A percentile compares a stretch with the other conserved stretches of the same genome.
These are phyloP conservation scores for Mus minutoides DNA, from an alignment of 2,797 vertebrate genomes.

Conservation along the genomic window DNA sequence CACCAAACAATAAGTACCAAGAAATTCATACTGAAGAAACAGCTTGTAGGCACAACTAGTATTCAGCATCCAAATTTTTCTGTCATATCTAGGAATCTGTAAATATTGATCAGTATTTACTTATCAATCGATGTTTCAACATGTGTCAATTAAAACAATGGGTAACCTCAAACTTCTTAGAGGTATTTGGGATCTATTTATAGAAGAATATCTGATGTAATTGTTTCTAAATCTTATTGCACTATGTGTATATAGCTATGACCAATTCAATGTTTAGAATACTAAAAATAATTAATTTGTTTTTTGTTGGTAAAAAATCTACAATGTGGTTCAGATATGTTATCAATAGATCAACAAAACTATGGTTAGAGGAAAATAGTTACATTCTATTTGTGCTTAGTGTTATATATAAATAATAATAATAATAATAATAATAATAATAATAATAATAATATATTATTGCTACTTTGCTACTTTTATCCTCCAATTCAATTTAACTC, in stretches of 20 bases:
- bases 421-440: no score
- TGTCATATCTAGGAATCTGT: constrained; percentile 67
- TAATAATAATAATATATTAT: no score
- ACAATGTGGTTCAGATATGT: not conserved
- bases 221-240: constrained; percentile 23
- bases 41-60: constrained; percentile 60
- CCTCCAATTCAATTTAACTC: not conserved
- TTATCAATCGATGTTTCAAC: constrained; percentile 76
- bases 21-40: constrained; percentile 79
- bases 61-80: constrained; percentile 76
- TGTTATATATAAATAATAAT: no score
- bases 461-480: not conserved
- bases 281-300: no score
- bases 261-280: not conserved
- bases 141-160: constrained; percentile 72
- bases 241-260: not conserved
- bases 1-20: constrained; percentile 61
- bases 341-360: not conserved
- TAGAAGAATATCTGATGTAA: not conserved
- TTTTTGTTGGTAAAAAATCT: not conserved
- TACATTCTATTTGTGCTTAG: not conserved
- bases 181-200: constrained; percentile 23
- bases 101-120: constrained; percentile 75
- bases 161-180: constrained; percentile 55
- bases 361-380: not conserved